Evolutionary conservation across 37 sponge, comb jelly and placozoan species (phyloP), one percentile per base, ranked within the genome.

Genomic region (Cladorhizidae sp.): DNA sequence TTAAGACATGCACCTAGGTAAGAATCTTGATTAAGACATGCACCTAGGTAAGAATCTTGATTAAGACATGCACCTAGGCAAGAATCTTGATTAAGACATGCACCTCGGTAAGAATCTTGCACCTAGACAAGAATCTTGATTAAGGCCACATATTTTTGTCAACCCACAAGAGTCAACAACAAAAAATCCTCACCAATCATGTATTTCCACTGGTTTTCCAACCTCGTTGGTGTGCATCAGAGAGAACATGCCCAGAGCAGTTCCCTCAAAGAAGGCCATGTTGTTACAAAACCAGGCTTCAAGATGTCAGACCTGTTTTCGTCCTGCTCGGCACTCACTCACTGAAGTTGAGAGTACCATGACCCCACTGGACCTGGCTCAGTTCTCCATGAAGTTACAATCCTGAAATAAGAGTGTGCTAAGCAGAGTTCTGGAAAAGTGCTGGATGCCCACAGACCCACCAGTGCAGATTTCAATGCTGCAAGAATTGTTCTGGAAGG

Each of bases 191-290:
- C 40, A 92, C 89, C 89, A 85, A 51, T 87, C 54, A 8, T 84
- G n/a, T 41, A 88, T 57, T 0, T 57, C n/a, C 11, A 85, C 73
- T 28, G 82, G 77, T 37, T 85, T 45, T 71, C 89, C 85, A 36
- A 88, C 25, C 56, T 84, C 65, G 37, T 80, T 64, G 0, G 84
- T 72, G 18, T 64, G 85, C 22, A 75, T 63, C 23, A 84, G 77
- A 6, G 93, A 92, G 50, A 81, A 88, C 8, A 77, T 40, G 11
- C 93, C 85, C 20, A 92, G 58, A 22, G 86, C 89, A 23, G 93
- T 87, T 0, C 93, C 88, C 55, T 92, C 93, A 70, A 79, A 73
- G 29, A 61, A 77, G 0, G 87, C 92, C 40, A 0, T 37, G 75
- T 91, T 91, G 1, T 33, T 17, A 0, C 7, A 15, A 74, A 91